Evolutionary conservation across 2,888 invertebrate genomes (phyloP), one percentile per base, ranked within the genome.

Genomic region (Sycophila texana): DNA sequence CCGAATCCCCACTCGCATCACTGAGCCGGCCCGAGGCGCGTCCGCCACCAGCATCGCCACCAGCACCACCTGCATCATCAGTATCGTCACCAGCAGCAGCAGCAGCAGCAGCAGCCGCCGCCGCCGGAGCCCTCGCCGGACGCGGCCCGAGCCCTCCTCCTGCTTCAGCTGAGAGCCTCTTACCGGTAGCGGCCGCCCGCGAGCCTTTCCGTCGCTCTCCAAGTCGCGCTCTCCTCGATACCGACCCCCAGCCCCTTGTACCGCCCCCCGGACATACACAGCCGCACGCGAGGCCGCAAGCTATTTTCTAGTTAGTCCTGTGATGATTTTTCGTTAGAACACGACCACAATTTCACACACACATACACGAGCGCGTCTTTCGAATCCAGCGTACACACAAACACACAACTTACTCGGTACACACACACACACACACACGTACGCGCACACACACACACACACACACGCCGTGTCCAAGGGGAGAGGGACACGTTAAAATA

Each of bases 241-340:
- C 13, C 47, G 10, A 2, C 22, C n/a, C 16, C 60, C 57, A 47
- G 1, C 7, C 74, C 22, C 30, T 60, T 7, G 20, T n/a, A 14
- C 20, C 53, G 55, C 73, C 12, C 10, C 63, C 74, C 67, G 49
- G 39, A 20, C 2, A 2, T 5, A 51, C 16, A 61, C 20, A 53
- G 16, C 63, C 78, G 81, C 85, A 16, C 60, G 85, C 85, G 83
- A 84, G 83, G 85, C 84, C 83, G 82, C 85, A 85, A 86, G 87
- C 86, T 88, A 87, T 89, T 86, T 88, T 89, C 86, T 89, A 89
- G 89, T 90, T 90, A 90, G 90, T 90, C 90, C 90, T 90, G 90
- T 90, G 89, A 89, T 86, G 83, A 85, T 85, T 84, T 86, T 89
- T 88, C 88, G 86, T 89, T 89, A 89, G 88, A 88, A 88, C 85